A percentile compares a stretch with the other conserved stretches of the same genome.
Conservation (phyloP, 2,113 vertebrate species). For the Centrocercus urophasianus region DNA sequence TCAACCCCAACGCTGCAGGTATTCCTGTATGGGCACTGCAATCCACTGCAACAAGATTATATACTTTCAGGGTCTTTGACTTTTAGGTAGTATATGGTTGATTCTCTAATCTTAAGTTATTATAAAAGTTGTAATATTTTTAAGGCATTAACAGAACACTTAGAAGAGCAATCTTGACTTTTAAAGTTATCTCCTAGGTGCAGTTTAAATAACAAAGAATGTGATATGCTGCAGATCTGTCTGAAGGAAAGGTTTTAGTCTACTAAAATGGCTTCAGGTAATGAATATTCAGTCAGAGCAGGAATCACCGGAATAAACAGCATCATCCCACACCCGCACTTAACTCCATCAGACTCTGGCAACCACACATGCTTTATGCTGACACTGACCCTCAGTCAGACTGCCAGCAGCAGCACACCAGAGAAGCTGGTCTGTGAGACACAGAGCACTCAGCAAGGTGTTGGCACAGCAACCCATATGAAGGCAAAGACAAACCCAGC, state of each 20-base stretch:
- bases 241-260: neutral
- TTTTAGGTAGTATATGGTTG: neutral
- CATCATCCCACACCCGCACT: neutral
- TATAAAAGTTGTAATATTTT: no score
- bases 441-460: neutral
- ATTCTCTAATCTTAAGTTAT: neutral
- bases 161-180: neutral
- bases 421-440: neutral
- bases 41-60: neutral
- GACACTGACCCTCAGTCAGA: neutral
- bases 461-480: neutral
- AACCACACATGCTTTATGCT: neutral
- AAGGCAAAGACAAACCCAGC: neutral
- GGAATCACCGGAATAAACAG: neutral
- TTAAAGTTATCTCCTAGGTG: neutral
- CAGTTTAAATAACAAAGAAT: neutral
- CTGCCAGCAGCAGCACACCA: rapidly evolving
- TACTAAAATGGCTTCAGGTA: neutral
- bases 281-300: neutral
- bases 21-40: neutral
- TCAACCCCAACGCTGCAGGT: neutral
- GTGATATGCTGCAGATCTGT: neutral
- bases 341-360: neutral
- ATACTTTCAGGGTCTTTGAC: neutral
- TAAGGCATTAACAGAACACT: no score